Base-by-base conservation (phyloP, 2,888 invertebrate species). In the Galeruca laticollis region DNA sequence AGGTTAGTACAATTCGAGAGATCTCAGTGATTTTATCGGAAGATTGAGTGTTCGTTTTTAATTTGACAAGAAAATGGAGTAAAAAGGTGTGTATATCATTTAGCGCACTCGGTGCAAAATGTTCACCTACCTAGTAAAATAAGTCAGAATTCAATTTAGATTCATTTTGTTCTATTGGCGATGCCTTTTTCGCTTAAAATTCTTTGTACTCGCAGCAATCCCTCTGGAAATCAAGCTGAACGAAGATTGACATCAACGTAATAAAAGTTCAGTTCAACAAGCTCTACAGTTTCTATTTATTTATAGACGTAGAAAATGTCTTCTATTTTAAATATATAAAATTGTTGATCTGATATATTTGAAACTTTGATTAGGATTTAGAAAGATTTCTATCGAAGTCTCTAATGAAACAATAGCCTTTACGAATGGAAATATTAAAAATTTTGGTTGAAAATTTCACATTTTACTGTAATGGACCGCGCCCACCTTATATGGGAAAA, bases 171-270 rank as follows among this genome's bases (percentile, higher is more conserved):
- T 63, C 18, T 37, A 63, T 63, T 40, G 52, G 40, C 40, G 37
- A 63, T 63, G 54, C 54, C 54, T 52, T 54, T 63, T 63, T 63
- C 63, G 37, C 43, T 56, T 63, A 40, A 54, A 63, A 63, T 37
- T 63, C 37, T 63, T 40, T 43, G 40, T 63, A 37, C 63, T 15
- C n/a, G 54, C 54, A 35, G 40, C 40, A 43, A 63, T 63, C 54
- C 63, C 63, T 15, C 15, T 63, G 63, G 63, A 63, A 63, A 63
- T 63, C 54, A 63, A 21, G 13, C 54, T 31, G 31, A 63, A 63
- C 43, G 63, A 63, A 63, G 63, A 63, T 63, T 63, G 63, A 63
- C 63, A 56, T 54, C 54, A 43, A 40, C 13, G 40, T 33, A 56
- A 63, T 56, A 63, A 63, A 52, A 35, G 54, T 63, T 63, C 54